These are phyloP conservation scores for Micrasema minimum DNA, from an alignment of 1,140 invertebrate genomes.

Conservation along the genomic window DNA sequence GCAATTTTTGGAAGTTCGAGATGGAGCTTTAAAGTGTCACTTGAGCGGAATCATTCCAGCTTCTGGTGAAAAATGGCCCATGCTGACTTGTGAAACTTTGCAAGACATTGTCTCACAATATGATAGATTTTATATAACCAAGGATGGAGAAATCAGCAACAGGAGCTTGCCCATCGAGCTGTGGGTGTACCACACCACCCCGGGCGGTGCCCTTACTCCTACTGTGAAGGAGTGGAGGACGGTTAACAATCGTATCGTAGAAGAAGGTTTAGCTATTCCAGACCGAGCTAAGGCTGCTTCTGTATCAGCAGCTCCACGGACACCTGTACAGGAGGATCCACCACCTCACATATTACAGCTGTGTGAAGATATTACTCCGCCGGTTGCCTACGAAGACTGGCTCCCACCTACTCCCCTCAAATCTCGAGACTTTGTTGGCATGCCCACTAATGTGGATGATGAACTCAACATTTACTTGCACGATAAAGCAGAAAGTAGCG, in stretches of 20 bases:
- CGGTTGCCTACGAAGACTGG: constrained; percentile 57
- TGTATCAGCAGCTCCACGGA: neutral
- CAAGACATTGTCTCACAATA: constrained; percentile 65
- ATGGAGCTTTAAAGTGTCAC: constrained; percentile 68
- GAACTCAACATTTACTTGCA: constrained; percentile 69
- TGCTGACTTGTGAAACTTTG: constrained; percentile 65
- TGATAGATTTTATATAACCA: constrained; percentile 60
- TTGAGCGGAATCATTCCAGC: constrained; percentile 68
- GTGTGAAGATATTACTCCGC: constrained; percentile 32
- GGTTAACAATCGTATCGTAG: constrained; percentile 67
- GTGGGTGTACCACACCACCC: constrained; percentile 64
- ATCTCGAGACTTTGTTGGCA: constrained; percentile 62
- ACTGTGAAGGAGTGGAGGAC: constrained; percentile 65
- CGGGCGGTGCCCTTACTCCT: constrained; percentile 63
- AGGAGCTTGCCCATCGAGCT: constrained; percentile 68
- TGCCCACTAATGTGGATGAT: constrained; percentile 70
- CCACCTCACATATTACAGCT: neutral
- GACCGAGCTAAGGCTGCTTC: constrained; percentile 52
- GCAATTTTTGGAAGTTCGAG: constrained; percentile 60
- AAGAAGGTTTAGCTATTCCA: constrained; percentile 68
- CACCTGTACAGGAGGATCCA: neutral
- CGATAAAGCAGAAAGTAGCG: constrained; percentile 57
- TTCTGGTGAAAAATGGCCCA: constrained; percentile 66
- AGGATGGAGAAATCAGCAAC: constrained; percentile 61
- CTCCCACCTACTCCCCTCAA: constrained; percentile 57